Evolutionary conservation across 2,888 invertebrate genomes (phyloP), one percentile per base, ranked within the genome.

Genomic region (Ypsolopha sequella): DNA sequence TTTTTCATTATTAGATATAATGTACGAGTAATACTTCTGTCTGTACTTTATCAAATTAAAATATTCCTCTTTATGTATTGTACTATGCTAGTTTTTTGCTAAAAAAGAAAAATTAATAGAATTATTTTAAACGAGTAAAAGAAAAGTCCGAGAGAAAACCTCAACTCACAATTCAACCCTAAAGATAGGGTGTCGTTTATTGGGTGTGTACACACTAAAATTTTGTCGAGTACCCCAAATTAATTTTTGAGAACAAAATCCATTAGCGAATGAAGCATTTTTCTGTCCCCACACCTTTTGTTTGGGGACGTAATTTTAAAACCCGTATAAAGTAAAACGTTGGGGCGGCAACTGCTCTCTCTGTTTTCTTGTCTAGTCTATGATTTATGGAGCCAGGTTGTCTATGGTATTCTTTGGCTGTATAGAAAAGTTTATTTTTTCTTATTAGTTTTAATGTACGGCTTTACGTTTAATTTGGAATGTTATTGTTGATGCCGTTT

Each of bases 201-300:
- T 80, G 76, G 80, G 76, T 80, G 79, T 68, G 73, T 77, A 79
- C 80, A 76, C 66, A 73, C 63, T 65, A 70, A 69, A 76, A 4
- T 24, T 76, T 76, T 72, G 76, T 80, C 70, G 69, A 80, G 79
- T 79, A 81, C 82, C 82, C 82, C 77, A 80, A 84, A 85, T 84
- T 81, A 84, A 84, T 84, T 80, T 82, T 80, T 77, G 75, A 80
- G 80, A 85, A 82, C 80, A 81, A 80, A 81, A 84, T 82, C 78
- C 82, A 85, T 85, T 85, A 84, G 82, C 73, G 79, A 77, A 78
- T 80, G 70, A 72, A 68, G 65, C 64, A 77, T 81, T 80, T 51
- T 50, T 80, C 77, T 79, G 70, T 64, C 68, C 60, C 58, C 66
- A n/a, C 11, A n/a, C 41, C 41, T 35, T 72, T 85, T 84, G 81